Conservation (phyloP, 2,113 vertebrate genomes). For the Antechinus flavipes region DNA sequence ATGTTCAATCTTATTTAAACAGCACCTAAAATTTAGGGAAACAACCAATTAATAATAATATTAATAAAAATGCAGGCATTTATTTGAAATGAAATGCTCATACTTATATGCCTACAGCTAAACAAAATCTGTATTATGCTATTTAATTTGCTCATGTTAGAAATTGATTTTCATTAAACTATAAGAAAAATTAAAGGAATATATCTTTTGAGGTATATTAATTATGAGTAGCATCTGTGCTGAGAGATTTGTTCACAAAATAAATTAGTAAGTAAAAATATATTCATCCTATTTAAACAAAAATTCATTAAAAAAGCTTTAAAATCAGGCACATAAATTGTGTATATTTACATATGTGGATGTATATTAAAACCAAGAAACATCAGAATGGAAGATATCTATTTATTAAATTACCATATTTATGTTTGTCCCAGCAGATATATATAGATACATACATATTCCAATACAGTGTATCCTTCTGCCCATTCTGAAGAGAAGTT, state of each 20-base stretch:
- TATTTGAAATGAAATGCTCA: constrained; percentile 15
- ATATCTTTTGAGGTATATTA: not conserved
- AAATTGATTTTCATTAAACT: constrained; percentile 44
- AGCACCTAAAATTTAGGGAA: constrained; percentile 37
- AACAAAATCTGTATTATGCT: constrained; percentile 59
- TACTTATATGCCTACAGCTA: constrained; percentile 51
- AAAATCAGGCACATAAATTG: not conserved
- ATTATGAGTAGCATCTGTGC: not conserved
- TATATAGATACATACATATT: not conserved
- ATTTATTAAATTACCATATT: not conserved
- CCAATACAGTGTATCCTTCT: not conserved
- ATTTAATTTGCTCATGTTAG: constrained; percentile 64
- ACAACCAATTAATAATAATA: constrained; percentile 39
- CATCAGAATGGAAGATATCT: not conserved
- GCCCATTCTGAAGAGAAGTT: not conserved
- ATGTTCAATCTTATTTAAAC: constrained; percentile 36
- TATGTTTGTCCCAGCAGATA: not conserved
- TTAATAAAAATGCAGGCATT: not conserved
- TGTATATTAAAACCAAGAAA: not conserved
- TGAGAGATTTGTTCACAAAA: not conserved
- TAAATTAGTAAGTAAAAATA: not conserved
- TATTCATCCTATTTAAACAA: not conserved
- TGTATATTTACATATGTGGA: not conserved
- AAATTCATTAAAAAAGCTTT: not conserved
- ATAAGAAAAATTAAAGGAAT: not conserved